phyloP scores from a whole-genome alignment of 2,113 vertebrate species.

The Craseonycteris thonglongyai region DNA sequence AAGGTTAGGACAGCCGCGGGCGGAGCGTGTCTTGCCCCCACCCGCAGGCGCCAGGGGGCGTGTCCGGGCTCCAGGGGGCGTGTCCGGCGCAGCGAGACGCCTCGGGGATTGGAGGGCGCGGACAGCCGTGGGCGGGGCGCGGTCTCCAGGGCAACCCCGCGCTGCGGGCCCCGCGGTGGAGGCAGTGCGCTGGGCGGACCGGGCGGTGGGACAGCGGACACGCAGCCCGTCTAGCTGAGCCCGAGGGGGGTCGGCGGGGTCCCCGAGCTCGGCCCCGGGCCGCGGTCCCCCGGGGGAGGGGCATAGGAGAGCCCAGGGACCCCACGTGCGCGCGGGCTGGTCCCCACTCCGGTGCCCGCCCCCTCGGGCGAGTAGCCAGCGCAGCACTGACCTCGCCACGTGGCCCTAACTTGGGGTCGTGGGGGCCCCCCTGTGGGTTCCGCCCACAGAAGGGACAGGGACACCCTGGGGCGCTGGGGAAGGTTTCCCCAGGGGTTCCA shows the following conservation, averaged over 20 bases:
- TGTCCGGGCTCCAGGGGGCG: neutral
- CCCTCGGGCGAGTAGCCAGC: neutral
- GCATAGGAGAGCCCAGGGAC: too few species aligned
- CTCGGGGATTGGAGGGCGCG: neutral
- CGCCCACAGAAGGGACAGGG: neutral
- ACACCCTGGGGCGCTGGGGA: neutral
- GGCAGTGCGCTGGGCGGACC: too few species aligned
- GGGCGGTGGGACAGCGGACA: too few species aligned
- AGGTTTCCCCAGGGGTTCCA: neutral
- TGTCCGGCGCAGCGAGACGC: neutral
- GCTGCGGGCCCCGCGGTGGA: neutral
- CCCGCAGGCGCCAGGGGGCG: neutral
- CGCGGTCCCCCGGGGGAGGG: neutral
- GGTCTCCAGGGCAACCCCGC: conserved; percentile 53
- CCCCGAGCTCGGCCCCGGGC: neutral
- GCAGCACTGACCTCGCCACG: neutral
- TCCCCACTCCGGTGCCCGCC: too few species aligned
- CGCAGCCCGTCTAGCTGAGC: too few species aligned
- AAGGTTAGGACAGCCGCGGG: accelerated
- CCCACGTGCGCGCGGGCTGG: too few species aligned
- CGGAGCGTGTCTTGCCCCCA: accelerated
- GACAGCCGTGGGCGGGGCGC: neutral
- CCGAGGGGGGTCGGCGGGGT: too few species aligned
- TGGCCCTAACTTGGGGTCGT: neutral
- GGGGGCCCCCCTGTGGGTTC: neutral